phyloP scores from a whole-genome alignment of 2,888 invertebrate genomes.

The Oxyscelio sp. region DNA sequence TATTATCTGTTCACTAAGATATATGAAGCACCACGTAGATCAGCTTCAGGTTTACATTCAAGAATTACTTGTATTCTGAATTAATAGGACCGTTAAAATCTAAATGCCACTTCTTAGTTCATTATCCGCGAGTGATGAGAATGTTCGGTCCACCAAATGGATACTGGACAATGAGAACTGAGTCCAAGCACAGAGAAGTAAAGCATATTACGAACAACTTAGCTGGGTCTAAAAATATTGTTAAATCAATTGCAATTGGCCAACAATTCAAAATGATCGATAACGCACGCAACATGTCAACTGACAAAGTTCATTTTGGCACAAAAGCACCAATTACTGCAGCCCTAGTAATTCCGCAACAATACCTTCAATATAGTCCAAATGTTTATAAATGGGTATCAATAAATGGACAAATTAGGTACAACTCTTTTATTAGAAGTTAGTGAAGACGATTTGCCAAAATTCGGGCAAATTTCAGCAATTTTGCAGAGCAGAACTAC shows the following conservation, averaged over 20 bases:
- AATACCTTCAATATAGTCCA: not conserved
- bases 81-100: constrained; percentile 41
- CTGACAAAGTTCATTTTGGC: constrained; percentile 1
- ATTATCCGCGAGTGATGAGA: constrained; percentile 26
- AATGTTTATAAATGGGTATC: not conserved
- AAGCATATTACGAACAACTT: constrained; percentile 29
- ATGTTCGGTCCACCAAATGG: constrained; percentile 30
- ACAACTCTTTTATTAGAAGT: constrained; percentile 13
- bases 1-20: constrained; percentile 21
- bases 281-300: constrained; percentile 11
- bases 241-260: constrained; percentile 33
- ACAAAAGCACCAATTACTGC: not conserved
- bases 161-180: constrained; percentile 46
- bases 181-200: constrained; percentile 46
- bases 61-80: constrained; percentile 35
- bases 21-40: constrained; percentile 20
- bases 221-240: constrained; percentile 32
- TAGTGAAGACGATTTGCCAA: constrained; percentile 9
- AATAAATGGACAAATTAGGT: constrained; percentile 16
- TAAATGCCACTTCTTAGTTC: constrained; percentile 40
- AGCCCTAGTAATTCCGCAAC: not conserved
- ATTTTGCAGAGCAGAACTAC: not conserved
- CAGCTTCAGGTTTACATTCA: constrained; percentile 31
- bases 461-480: constrained; percentile 5
- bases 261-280: constrained; percentile 30